Evolutionary conservation across 2,888 invertebrate genomes (phyloP).

Genomic region (Perdita meconis): DNA sequence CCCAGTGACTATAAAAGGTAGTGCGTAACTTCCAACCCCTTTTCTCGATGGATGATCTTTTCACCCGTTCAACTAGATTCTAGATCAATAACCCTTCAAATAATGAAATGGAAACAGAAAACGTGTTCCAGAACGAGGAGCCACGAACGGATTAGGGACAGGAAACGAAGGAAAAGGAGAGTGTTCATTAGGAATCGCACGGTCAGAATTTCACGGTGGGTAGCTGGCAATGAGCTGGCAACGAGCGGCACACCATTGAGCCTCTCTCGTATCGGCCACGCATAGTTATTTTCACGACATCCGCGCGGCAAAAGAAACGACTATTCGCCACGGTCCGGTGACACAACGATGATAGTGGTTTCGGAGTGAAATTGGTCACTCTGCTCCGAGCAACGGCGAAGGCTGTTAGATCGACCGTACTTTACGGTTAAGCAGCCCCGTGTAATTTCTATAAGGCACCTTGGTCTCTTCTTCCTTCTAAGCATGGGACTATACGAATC

Average conservation of each 20-base stretch:
- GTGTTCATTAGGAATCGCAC: conserved; percentile 64
- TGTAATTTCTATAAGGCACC: conserved; percentile 60
- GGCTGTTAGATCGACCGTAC: conserved; percentile 68
- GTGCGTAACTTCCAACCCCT: too few species aligned
- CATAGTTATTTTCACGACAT: conserved; percentile 73
- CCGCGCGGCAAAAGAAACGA: conserved; percentile 72
- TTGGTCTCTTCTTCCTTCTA: conserved; percentile 15
- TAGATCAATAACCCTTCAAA: neutral
- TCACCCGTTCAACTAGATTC: too few species aligned
- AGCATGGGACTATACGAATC: neutral
- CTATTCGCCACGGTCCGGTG: conserved; percentile 71
- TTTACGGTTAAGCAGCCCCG: conserved; percentile 68
- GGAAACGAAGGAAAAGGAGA: conserved; percentile 22
- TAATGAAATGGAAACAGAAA: conserved; percentile 17
- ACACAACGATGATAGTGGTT: conserved; percentile 68
- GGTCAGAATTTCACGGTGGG: conserved; percentile 69
- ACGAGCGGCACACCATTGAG: conserved; percentile 28
- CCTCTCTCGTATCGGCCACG: conserved; percentile 57
- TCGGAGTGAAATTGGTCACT: conserved; percentile 70
- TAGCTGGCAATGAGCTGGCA: conserved; percentile 60
- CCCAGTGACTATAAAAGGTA: too few species aligned
- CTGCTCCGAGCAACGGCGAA: conserved; percentile 65
- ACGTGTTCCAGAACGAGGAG: neutral
- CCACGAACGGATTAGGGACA: neutral
- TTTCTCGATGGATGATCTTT: too few species aligned